phyloP scores from a whole-genome alignment of 2,888 invertebrate species.

The Andricus curvator region DNA sequence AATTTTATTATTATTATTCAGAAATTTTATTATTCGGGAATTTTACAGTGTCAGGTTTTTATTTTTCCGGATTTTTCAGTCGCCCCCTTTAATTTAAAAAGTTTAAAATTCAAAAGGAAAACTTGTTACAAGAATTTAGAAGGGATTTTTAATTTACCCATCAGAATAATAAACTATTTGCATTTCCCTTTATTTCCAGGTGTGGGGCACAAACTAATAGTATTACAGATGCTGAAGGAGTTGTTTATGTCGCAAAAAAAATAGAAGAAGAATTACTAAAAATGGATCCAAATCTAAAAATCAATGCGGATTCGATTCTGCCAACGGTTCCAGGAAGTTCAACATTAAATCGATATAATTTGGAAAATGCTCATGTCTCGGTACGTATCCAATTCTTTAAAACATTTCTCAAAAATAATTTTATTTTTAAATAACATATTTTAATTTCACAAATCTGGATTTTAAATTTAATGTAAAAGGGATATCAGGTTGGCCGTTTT shows the following conservation, averaged over 20 bases:
- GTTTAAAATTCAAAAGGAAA: no score
- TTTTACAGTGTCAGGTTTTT: no score
- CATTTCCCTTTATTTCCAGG: conserved; percentile 59
- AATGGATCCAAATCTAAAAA: conserved; percentile 71
- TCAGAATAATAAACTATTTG: background rate
- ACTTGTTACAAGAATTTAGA: no score
- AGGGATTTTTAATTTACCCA: background rate
- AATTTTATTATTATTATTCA: no score
- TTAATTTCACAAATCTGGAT: background rate
- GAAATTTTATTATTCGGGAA: no score
- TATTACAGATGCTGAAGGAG: conserved; percentile 73
- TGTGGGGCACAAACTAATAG: conserved; percentile 77
- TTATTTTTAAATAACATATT: background rate
- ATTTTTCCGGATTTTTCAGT: no score
- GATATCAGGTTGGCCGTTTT: background rate
- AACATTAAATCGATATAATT: conserved; percentile 57
- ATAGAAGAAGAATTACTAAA: conserved; percentile 73
- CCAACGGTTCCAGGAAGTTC: conserved; percentile 59
- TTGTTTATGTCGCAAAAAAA: conserved; percentile 73
- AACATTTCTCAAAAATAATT: background rate
- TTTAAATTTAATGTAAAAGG: background rate
- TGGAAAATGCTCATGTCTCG: conserved; percentile 51
- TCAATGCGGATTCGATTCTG: conserved; percentile 69
- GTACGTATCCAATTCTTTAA: conserved; percentile 51
- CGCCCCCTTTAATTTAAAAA: no score